phyloP scores from a whole-genome alignment of 2,888 invertebrate species.

The Carabus problematicus region DNA sequence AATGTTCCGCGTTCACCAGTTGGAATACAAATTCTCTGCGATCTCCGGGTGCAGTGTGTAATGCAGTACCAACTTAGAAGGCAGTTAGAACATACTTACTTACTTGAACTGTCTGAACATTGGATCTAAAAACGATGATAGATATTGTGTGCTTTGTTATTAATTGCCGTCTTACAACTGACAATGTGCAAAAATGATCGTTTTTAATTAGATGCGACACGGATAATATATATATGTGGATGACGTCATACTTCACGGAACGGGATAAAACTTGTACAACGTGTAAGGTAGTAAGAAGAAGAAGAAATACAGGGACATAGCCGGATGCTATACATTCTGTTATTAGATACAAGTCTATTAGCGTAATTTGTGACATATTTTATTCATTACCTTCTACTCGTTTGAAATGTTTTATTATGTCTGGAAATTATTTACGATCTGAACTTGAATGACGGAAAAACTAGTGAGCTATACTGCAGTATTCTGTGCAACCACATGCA shows the following conservation, averaged over 20 bases:
- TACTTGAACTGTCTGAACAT: too few species aligned
- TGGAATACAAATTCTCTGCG: too few species aligned
- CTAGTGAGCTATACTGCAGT: neutral
- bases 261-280: neutral
- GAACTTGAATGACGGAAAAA: conserved; percentile 3
- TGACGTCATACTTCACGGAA: conserved; percentile 25
- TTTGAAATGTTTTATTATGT: conserved; percentile 24
- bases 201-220: conserved; percentile 30
- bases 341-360: conserved; percentile 31
- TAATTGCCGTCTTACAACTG: neutral
- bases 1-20: too few species aligned
- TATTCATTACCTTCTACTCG: conserved; percentile 28
- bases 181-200: neutral
- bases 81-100: too few species aligned
- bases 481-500: too few species aligned
- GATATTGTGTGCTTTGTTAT: conserved; percentile 2
- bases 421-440: conserved; percentile 14
- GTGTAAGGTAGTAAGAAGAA: neutral
- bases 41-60: too few species aligned
- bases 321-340: conserved; percentile 18
- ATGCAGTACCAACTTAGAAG: too few species aligned
- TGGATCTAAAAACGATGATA: neutral
- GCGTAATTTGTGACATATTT: conserved; percentile 37
- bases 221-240: conserved; percentile 17
- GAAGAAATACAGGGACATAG: conserved; percentile 3